Base-by-base conservation (phyloP, 2,888 invertebrate genomes). In the Toxonevra muliebris region DNA sequence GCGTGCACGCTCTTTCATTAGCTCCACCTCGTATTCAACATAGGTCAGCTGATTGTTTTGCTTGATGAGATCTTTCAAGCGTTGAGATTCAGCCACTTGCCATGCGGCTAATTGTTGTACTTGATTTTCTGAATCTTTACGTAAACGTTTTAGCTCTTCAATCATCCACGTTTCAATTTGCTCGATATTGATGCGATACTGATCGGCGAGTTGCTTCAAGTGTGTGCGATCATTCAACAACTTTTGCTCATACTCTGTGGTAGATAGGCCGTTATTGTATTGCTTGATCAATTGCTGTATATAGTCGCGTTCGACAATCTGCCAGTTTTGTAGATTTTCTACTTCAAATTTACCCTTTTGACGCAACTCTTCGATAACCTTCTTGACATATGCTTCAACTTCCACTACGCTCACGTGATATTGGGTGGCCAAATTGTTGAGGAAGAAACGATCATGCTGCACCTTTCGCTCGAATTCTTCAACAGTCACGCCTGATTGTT, bases 161-260 rank as follows among this genome's bases (percentile, higher is more conserved):
- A 81, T 75, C 76, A 84, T 82, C 81, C 83, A 84, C 43, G 80
- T 75, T 67, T 84, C 82, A 9, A 84, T 80, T 69, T 84, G 81
- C 43, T 79, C 79, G 13, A 84, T 77, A 65, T 76, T 79, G 12
- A 84, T 55, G 17, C 80, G 79, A 68, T 83, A 83, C 58, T 80
- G 79, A 54, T 77, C 79, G 0, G 84, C 81, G 17, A 84, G 66
- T 43, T 80, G 82, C n/a, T 77, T 76, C 5, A 84, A 73, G 71
- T 83, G 82, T 0, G 77, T 76, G 0, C 79, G 83, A 74, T 84
- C 82, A 0, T 72, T 72, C n/a, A 76, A 73, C n/a, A 84, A 66
- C 43, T 80, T 80, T 1, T 79, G 72, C 53, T 84, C 81, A 55
- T 78, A 78, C n/a, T 84, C 80, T 1, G 73, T 70, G 0, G 81